These are phyloP conservation scores for Grammomys surdaster DNA, from an alignment of 2,113 vertebrate species.

Conservation along the genomic window DNA sequence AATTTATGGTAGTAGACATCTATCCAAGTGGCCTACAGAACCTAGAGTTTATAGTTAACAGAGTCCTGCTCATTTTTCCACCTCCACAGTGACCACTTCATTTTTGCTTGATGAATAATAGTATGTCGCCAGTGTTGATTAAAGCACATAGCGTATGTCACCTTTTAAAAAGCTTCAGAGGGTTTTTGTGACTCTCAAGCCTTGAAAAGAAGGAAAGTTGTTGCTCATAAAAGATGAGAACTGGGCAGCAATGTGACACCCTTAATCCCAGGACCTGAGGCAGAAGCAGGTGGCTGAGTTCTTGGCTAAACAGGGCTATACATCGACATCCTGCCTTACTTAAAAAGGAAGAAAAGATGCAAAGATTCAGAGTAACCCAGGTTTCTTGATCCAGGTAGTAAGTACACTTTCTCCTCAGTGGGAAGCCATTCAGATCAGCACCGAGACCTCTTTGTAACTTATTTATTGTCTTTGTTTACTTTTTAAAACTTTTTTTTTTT, in stretches of 20 bases:
- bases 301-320: neutral
- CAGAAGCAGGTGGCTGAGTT: neutral
- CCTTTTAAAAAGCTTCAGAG: neutral
- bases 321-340: neutral
- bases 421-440: neutral
- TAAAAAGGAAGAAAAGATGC: neutral
- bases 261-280: neutral
- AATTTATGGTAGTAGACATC: neutral
- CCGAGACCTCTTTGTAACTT: neutral
- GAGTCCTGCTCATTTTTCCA: neutral
- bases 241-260: neutral
- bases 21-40: neutral
- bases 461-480: neutral
- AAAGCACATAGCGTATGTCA: neutral
- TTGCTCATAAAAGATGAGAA: constrained; percentile 9
- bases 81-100: neutral
- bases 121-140: neutral
- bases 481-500: neutral
- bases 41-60: neutral
- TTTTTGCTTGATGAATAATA: neutral
- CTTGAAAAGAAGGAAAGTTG: constrained; percentile 28
- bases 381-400: neutral
- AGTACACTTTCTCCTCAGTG: neutral
- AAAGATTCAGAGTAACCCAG: neutral
- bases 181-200: neutral